Evolutionary conservation across 30 jellyfish, hydroid and myxozoan species (phyloP).

Genomic region (Rhopilema esculentum): DNA sequence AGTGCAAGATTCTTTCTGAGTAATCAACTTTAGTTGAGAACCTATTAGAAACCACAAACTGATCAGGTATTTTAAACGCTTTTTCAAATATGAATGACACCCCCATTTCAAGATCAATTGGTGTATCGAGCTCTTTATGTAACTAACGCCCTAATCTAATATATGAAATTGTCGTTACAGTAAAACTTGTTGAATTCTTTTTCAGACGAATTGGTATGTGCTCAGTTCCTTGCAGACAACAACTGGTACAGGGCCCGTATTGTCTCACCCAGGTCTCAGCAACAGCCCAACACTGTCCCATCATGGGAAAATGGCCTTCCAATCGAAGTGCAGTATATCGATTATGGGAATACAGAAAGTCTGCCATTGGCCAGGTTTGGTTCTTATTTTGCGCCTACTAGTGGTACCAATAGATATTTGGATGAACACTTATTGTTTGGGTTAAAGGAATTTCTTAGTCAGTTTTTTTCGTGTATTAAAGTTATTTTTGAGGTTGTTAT

Average conservation of each 20-base stretch:
- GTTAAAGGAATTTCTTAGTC: no score
- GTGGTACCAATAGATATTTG: no score
- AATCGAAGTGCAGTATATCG: constrained; percentile 83
- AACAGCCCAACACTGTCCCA: constrained; percentile 68
- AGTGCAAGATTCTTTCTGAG: no score
- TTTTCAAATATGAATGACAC: no score
- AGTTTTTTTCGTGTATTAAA: background rate
- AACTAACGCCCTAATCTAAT: background rate
- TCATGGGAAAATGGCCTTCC: constrained; percentile 85
- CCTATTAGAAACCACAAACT: no score
- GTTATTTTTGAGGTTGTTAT: no score
- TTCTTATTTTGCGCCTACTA: no score
- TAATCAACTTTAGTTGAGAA: no score
- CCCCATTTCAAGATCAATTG: no score
- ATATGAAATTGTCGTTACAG: background rate
- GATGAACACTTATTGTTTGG: background rate
- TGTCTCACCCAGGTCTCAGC: constrained; percentile 19
- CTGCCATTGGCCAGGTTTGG: constrained; percentile 84
- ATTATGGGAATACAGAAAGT: constrained; percentile 90
- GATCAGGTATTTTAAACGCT: no score
- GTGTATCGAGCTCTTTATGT: background rate
- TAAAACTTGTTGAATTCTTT: background rate
- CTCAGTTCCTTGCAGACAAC: constrained; percentile 85
- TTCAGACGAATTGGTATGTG: constrained; percentile 86
- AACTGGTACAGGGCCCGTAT: constrained; percentile 92